Conservation (phyloP, 2,113 vertebrate genomes). For the Catharus bicknelli region DNA sequence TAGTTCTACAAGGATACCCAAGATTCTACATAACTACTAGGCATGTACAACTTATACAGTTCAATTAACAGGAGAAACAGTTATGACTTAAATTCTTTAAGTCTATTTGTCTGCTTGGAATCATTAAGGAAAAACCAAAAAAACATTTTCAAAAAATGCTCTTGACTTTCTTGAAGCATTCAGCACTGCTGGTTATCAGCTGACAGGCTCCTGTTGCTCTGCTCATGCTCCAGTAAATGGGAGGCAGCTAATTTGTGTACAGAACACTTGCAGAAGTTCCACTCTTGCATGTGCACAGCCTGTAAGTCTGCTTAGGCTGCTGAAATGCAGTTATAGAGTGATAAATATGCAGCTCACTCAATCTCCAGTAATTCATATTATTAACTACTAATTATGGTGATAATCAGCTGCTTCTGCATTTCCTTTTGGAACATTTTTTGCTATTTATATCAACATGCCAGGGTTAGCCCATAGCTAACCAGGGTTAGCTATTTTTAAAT, state of each 20-base stretch:
- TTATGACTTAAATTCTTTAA: neutral
- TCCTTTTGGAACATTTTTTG: neutral
- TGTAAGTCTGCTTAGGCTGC: neutral
- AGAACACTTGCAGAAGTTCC: neutral
- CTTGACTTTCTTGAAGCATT: neutral
- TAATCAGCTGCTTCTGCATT: neutral
- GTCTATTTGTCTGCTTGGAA: neutral
- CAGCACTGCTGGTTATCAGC: neutral
- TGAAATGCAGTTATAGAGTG: neutral
- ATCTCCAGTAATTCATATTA: neutral
- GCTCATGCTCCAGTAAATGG: neutral
- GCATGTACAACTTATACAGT: neutral
- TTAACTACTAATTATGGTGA: neutral
- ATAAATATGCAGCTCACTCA: neutral
- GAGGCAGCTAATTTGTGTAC: neutral
- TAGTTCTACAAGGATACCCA: neutral
- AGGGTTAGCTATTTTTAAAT: slow-evolving; percentile 37
- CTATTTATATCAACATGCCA: neutral
- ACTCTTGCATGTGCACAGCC: neutral
- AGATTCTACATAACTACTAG: neutral
- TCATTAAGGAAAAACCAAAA: neutral
- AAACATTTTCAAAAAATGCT: neutral
- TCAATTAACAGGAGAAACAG: neutral
- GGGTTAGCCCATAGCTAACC: neutral
- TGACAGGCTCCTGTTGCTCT: neutral